These are phyloP conservation scores for Arenaria interpres DNA, from an alignment of 2,113 vertebrate species.

Conservation along the genomic window DNA sequence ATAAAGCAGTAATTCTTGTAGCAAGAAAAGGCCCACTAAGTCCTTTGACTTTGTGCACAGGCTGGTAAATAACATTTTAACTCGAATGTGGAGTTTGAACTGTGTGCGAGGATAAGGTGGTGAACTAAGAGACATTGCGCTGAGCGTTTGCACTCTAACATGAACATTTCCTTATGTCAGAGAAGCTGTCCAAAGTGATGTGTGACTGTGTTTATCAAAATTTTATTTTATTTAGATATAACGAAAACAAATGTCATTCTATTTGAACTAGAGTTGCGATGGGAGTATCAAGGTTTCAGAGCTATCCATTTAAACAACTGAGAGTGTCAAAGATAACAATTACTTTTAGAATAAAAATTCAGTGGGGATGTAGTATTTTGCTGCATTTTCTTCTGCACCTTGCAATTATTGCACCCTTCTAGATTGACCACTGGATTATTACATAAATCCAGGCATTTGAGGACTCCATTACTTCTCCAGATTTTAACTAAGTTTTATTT, in stretches of 20 bases:
- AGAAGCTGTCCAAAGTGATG: not conserved
- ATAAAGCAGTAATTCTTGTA: not conserved
- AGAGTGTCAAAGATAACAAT: not conserved
- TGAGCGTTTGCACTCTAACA: not conserved
- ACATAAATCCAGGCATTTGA: not conserved
- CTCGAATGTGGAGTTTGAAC: not conserved
- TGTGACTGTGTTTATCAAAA: not conserved
- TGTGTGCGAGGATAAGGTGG: accelerated
- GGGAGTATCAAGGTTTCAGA: not conserved
- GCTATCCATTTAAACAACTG: not conserved
- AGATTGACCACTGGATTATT: not conserved
- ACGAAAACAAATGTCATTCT: not conserved
- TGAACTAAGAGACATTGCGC: not conserved
- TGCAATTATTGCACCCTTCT: not conserved
- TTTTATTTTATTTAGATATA: not conserved
- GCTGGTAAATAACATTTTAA: not conserved
- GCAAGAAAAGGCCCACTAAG: not conserved
- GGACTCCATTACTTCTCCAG: not conserved
- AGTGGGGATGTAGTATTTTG: not conserved
- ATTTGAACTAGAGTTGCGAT: not conserved
- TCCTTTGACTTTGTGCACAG: not conserved
- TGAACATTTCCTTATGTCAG: not conserved
- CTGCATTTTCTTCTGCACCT: not conserved
- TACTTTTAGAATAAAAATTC: not conserved
- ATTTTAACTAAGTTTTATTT: not conserved